phyloP scores from a whole-genome alignment of 1,140 invertebrate genomes.

The Drosophila kepulauana region DNA sequence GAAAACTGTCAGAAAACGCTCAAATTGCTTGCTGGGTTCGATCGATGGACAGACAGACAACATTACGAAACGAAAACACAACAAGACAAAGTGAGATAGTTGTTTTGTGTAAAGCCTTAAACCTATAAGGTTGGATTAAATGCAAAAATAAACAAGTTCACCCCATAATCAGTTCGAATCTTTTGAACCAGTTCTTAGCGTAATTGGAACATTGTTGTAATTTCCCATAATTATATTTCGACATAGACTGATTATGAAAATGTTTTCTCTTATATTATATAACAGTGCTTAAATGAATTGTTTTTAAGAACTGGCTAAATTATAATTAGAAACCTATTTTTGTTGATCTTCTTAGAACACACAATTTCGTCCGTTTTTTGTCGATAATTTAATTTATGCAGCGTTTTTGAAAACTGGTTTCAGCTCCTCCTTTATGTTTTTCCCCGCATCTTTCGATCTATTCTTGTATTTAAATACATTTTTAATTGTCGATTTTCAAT shows the following conservation, averaged over 20 bases:
- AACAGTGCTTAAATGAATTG: too few relatives aligned
- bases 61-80: constrained; percentile 65
- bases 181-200: constrained; percentile 31
- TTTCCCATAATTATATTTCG: constrained; percentile 1
- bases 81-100: constrained; percentile 39
- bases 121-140: constrained; percentile 4
- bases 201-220: constrained; percentile 27
- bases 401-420: constrained; percentile 3
- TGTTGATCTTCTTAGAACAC: not conserved
- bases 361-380: not conserved
- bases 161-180: constrained; percentile 23
- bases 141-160: constrained; percentile 28
- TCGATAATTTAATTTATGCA: constrained; percentile 3
- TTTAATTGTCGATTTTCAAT: constrained; percentile 25
- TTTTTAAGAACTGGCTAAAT: not conserved
- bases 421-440: constrained; percentile 4
- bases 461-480: constrained; percentile 18
- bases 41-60: constrained; percentile 19
- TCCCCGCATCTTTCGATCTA: not conserved
- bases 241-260: not conserved
- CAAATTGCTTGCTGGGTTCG: too few relatives aligned
- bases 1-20: too few relatives aligned
- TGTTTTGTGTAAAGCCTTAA: constrained; percentile 38
- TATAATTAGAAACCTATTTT: constrained; percentile 3
- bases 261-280: not conserved